Evolutionary conservation across 2,113 vertebrate species (phyloP).

Genomic region (Ariopsis seemanni): DNA sequence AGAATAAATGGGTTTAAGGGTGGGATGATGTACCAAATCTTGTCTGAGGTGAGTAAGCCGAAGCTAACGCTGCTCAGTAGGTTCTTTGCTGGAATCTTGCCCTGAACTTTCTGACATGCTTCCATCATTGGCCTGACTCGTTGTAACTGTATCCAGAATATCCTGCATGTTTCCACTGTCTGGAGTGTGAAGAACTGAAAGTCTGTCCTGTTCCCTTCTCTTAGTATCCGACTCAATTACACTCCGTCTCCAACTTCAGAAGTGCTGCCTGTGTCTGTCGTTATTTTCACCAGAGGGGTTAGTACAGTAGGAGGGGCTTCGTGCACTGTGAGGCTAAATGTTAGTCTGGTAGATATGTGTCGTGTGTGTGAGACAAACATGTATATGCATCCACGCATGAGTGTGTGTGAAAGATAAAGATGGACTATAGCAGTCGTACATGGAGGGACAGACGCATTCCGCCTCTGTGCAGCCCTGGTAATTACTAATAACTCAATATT

Average conservation of each 20-base stretch:
- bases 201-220: neutral
- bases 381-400: neutral
- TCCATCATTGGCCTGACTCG: neutral
- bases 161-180: constrained; percentile 25
- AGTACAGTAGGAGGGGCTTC: constrained; percentile 24
- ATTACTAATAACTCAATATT: neutral
- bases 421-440: constrained; percentile 44
- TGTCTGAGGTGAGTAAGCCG: neutral
- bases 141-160: constrained; percentile 19
- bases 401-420: constrained; percentile 26
- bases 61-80: neutral
- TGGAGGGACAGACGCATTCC: neutral
- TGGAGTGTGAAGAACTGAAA: neutral
- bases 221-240: neutral
- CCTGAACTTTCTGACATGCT: neutral
- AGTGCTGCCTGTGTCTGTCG: neutral
- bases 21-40: too few relatives aligned
- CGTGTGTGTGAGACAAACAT: neutral
- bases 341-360: constrained; percentile 6
- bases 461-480: constrained; percentile 35
- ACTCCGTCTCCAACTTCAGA: neutral
- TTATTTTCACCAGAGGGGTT: constrained; percentile 9
- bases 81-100: neutral
- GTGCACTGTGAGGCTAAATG: neutral
- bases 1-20: too few relatives aligned